Evolutionary conservation across 2,888 invertebrate species (phyloP), one percentile per base, ranked within the genome.

Genomic region (Lochmaea capreae): DNA sequence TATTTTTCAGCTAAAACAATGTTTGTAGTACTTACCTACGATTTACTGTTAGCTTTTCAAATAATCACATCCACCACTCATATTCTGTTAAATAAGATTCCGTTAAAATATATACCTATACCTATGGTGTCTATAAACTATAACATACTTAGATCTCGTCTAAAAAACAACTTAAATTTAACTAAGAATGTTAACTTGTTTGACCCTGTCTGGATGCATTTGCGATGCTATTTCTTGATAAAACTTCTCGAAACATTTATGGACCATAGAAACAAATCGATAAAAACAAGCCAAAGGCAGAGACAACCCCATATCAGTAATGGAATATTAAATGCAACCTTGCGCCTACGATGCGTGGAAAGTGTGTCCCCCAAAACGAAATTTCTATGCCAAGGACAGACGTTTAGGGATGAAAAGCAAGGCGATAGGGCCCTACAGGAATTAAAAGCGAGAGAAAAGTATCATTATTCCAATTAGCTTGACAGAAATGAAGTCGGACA

Each of bases 1-100:
- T 63, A 59, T 54, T 12, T 78, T 75, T 78, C 78, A 78, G 77
- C 78, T 77, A 77, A 70, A 39, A 26, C 42, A 22, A 42, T 33
- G n/a, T 66, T 16, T 42, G n/a, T 18, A 33, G 12, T 52, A 14
- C 6, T 11, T 14, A n/a, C 8, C 33, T 1, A 39, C 8, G 33
- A 39, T 9, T 8, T 39, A 8, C 8, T 39, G 33, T 8, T 39
- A 39, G 1, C 33, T 39, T 39, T 39, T 8, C 33, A 39, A 39
- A 39, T 39, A 39, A 9, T 39, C 8, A 39, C 1, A 39, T 39
- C 8, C 33, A 39, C 33, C 33, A 39, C 33, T 39, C 33, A 9
- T 33, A 33, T 33, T 33, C 33, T 33, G 5, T 33, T 5, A 33
- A 4, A 33, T 33, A 33, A 33, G 33, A 33, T 33, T 33, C 33